Evolutionary conservation across 2,888 invertebrate species (phyloP), one percentile per base, ranked within the genome.

Genomic region (Bellardia bayeri): DNA sequence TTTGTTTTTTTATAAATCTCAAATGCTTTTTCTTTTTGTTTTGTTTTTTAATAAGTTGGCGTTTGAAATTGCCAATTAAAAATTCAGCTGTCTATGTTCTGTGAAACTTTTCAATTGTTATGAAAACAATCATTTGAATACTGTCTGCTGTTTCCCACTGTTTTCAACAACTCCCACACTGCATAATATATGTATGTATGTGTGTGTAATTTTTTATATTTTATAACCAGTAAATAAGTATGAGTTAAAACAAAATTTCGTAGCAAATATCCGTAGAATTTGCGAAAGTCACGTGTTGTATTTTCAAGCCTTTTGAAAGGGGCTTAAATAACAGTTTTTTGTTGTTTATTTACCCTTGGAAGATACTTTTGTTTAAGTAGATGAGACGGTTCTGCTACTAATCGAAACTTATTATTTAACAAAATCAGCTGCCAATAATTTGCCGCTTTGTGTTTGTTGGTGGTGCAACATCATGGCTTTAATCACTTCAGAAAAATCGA

Each of bases 371-470:
- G 61, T 68, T 58, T 68, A 51, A n/a, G 42, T 40, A 69, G 13
- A 69, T 33, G n/a, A 69, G 54, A 81, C 63, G 54, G 16, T 49
- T 61, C 49, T 61, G n/a, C 13, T 37, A 0, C 9, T 51, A 64
- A 83, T 45, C 61, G 33, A 61, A 78, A 66, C 74, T 79, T 64
- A 42, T 66, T 30, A 71, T 63, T 40, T 49, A 37, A 72, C 61
- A 45, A 33, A 84, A 84, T 64, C 84, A 84, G 84, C 84, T 79
- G 84, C 79, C 84, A 84, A 79, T 83, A 64, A 83, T 64, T 64
- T 58, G 37, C 37, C 33, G 56, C 33, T 30, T 64, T 56, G 37
- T 56, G 42, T 64, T 58, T 81, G 42, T 33, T 54, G 66, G 45
- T 68, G 61, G 58, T 82, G 75, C 56, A 69, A 71, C 51, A 69